Evolutionary conservation across 2,797 vertebrate genomes (phyloP), one percentile per base, ranked within the genome.

Genomic region (Aeoliscus strigatus): DNA sequence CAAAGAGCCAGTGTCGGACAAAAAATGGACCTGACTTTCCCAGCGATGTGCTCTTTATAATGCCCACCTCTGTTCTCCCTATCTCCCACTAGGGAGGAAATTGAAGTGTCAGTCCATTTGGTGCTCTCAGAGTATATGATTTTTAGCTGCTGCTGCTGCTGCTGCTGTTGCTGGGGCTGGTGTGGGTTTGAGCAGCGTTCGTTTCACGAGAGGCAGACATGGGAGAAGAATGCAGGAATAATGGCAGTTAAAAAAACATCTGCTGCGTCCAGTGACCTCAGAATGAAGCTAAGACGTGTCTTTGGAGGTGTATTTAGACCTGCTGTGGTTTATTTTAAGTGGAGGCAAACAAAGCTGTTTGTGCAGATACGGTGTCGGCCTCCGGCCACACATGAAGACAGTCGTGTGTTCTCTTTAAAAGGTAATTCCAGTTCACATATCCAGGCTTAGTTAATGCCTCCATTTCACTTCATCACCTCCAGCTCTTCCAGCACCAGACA

Each of bases 91-190:
- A 68, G 51, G 74, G 57, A 82, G 78, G 79, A 84, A 86, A 87
- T 87, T 80, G 81, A 86, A 83, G 82, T 84, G 83, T 86, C 83
- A 83, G 73, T 59, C 72, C 63, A 57, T 49, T 66, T 73, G 74
- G 64, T 40, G 44, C 68, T 60, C 42, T 71, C 60, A 15, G 59
- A 73, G 65, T 77, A 55, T 77, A 74, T 70, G 77, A 80, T 81
- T 85, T 71, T 67, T 72, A n/a, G n/a, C n/a, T n/a, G n/a, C n/a
- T n/a, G n/a, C n/a, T n/a, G 70, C 58, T 45, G 60, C 57, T 30
- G 51, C 62, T 58, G 76, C 70, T 67, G 46, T 66, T 47, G 75
- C 33, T 40, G 27, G 27, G 57, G 52, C 50, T 70, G 62, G 54
- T 67, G 70, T 77, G 50, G 73, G 62, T 71, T 64, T 50, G 64